phyloP scores from a whole-genome alignment of 1,140 invertebrate species.

The Aphidius gifuensis region DNA sequence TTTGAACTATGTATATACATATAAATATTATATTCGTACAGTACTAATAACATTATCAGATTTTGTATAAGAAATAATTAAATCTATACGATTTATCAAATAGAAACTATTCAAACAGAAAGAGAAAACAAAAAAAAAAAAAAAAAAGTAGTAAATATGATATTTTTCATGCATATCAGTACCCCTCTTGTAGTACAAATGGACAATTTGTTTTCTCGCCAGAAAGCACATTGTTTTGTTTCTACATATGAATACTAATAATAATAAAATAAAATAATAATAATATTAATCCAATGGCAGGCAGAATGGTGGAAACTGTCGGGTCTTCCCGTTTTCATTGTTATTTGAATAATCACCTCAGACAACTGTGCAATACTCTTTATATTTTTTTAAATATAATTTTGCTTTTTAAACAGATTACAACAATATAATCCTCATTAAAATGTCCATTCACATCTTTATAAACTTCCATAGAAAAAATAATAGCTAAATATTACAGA shows the following conservation, averaged over 20 bases:
- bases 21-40: constrained; percentile 27
- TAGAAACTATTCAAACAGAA: constrained; percentile 8
- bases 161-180: constrained; percentile 6
- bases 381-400: too few species aligned
- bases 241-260: background rate
- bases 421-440: too few species aligned
- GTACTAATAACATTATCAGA: constrained; percentile 27
- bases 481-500: too few species aligned
- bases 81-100: background rate
- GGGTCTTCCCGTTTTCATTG: constrained; percentile 2
- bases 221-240: background rate
- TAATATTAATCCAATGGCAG: constrained; percentile 2
- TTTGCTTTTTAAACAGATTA: too few species aligned
- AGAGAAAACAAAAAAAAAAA: background rate
- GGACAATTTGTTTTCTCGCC: too few species aligned
- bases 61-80: constrained; percentile 24
- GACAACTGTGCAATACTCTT: constrained; percentile 7
- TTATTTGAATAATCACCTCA: background rate
- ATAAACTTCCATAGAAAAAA: too few species aligned
- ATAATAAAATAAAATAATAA: background rate
- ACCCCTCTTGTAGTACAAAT: background rate
- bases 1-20: constrained; percentile 28
- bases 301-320: constrained; percentile 16
- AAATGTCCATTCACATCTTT: too few species aligned
- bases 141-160: background rate